Conservation (phyloP, 2,113 vertebrate species). For the Gallinago jamesoni region DNA sequence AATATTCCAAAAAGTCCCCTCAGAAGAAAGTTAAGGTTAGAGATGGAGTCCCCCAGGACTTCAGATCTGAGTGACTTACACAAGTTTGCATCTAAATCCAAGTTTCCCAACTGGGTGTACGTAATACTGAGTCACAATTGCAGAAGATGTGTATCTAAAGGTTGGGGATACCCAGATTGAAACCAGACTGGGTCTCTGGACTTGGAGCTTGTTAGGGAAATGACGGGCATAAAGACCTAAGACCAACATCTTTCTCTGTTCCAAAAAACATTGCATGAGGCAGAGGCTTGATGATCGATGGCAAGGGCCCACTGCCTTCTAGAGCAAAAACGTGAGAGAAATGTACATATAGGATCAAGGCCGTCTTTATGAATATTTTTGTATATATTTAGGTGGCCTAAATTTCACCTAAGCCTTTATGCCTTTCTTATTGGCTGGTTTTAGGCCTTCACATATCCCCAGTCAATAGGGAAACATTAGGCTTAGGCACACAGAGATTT, state of each 20-base stretch:
- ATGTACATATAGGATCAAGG: neutral
- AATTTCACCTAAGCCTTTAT: constrained; percentile 7
- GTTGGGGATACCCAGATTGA: neutral
- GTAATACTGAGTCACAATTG: neutral
- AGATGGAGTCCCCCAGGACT: neutral
- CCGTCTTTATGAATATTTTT: neutral
- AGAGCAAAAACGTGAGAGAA: neutral
- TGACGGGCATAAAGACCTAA: neutral
- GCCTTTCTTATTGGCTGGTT: constrained; percentile 19
- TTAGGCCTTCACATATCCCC: neutral
- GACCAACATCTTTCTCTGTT: neutral
- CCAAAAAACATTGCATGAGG: neutral
- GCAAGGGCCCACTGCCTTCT: neutral
- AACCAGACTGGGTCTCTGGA: neutral
- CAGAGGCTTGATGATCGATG: neutral
- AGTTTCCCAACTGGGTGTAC: neutral
- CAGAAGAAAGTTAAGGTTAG: neutral
- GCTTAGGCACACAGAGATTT: constrained; percentile 28
- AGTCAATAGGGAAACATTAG: constrained; percentile 9
- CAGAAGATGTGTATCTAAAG: neutral
- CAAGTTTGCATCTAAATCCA: neutral
- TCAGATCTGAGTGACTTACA: neutral
- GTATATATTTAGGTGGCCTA: constrained; percentile 13
- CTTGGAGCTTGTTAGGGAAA: neutral
- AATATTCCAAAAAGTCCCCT: neutral